Percentiles rank a stretch among this genome's conserved stretches.
Evolutionary conservation across 2,113 vertebrate genomes (phyloP).

Genomic region (Forbesichthys papilliferus): DNA sequence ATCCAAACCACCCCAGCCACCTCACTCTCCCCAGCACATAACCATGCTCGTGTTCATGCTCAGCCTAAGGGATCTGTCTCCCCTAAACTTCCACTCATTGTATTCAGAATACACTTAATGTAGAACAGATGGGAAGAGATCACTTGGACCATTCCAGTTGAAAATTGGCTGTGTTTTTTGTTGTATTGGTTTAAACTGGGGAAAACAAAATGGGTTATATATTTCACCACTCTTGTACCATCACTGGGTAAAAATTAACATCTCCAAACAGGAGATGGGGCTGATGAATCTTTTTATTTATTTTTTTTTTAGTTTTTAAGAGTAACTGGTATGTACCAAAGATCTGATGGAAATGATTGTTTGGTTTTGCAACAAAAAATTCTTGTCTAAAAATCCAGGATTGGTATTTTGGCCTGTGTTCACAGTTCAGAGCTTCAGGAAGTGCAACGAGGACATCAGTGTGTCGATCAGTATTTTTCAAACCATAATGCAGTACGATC

Average conservation of each 20-base stretch:
- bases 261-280: conserved; percentile 14
- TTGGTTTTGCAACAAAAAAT: conserved; percentile 46
- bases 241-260: conserved; percentile 32
- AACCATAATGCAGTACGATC: conserved; percentile 44
- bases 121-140: conserved; percentile 54
- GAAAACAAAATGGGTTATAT: conserved; percentile 11
- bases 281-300: conserved; percentile 15
- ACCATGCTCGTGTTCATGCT: conserved; percentile 48
- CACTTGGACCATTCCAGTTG: conserved; percentile 43
- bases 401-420: conserved; percentile 43
- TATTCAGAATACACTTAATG: conserved; percentile 41
- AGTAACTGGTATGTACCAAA: conserved; percentile 75
- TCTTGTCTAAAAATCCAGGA: conserved; percentile 39
- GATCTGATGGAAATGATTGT: conserved; percentile 69
- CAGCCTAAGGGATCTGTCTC: conserved; percentile 41
- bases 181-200: conserved; percentile 53
- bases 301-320: conserved; percentile 42
- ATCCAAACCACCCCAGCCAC: conserved; percentile 58
- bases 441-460: conserved; percentile 41
- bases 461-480: conserved; percentile 53
- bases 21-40: conserved; percentile 56
- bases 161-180: conserved; percentile 27
- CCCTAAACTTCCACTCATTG: conserved; percentile 42
- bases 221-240: conserved; percentile 23
- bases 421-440: conserved; percentile 38